Percentiles rank a stretch among this genome's conserved stretches.
Conservation (phyloP, 2,113 vertebrate genomes). For the Acanthochromis polyacanthus region DNA sequence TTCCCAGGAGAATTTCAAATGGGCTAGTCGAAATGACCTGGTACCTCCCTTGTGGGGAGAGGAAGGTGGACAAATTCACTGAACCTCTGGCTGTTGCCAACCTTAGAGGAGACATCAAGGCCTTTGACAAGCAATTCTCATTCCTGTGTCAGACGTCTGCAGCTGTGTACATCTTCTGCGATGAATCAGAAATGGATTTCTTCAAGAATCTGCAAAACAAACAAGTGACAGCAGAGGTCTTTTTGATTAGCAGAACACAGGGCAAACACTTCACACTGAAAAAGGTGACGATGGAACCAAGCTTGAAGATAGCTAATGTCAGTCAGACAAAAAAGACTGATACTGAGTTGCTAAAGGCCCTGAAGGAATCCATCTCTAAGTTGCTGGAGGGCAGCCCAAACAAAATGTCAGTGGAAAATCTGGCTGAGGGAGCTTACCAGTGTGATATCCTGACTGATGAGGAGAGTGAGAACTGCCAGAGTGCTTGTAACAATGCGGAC, state of each 20-base stretch:
- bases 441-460: conserved; percentile 59
- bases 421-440: conserved; percentile 33
- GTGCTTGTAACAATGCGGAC: conserved; percentile 12
- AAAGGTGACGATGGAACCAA: conserved; percentile 8
- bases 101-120: conserved; percentile 74
- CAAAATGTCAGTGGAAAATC: conserved; percentile 33
- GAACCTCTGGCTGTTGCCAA: conserved; percentile 79
- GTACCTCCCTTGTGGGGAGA: conserved; percentile 74
- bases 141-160: conserved; percentile 81
- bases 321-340: conserved; percentile 49
- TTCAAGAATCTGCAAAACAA: conserved; percentile 60
- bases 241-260: conserved; percentile 49
- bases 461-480: conserved; percentile 38
- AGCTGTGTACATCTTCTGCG: conserved; percentile 78
- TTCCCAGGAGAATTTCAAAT: conserved; percentile 76
- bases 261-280: conserved; percentile 25
- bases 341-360: conserved; percentile 28
- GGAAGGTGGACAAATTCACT: conserved; percentile 57
- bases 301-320: conserved; percentile 25
- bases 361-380: conserved; percentile 20
- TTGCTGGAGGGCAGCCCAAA: background rate
- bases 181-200: conserved; percentile 64
- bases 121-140: conserved; percentile 70
- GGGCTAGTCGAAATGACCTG: conserved; percentile 83
- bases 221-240: conserved; percentile 18